Conservation (phyloP, 2,888 invertebrate genomes). For the Chorisops tibialis region DNA sequence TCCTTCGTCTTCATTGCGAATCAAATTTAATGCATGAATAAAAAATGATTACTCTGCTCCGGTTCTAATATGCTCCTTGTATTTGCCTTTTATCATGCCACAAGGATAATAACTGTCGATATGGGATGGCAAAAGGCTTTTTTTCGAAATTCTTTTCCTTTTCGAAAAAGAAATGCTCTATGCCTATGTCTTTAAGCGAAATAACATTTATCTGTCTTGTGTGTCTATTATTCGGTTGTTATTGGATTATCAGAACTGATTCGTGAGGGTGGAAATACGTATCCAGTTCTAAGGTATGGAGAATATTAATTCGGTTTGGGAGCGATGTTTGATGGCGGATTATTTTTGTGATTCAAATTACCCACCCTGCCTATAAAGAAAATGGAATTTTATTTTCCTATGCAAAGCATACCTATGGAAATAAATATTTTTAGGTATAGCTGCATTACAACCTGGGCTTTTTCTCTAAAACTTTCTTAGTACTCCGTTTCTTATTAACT, state of each 20-base stretch:
- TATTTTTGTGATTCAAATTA: neutral
- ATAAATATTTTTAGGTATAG: too few relatives aligned
- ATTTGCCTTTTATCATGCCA: neutral
- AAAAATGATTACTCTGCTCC: conserved; percentile 27
- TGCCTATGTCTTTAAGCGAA: neutral
- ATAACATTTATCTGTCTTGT: conserved; percentile 6
- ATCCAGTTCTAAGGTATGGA: neutral
- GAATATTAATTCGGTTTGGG: conserved; percentile 4
- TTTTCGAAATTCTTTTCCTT: neutral
- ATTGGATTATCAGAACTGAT: conserved; percentile 11
- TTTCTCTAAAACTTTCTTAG: too few relatives aligned
- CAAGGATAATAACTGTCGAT: neutral
- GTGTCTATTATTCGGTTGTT: conserved; percentile 15
- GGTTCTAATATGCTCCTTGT: conserved; percentile 3
- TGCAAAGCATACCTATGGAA: too few relatives aligned
- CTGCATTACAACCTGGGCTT: too few relatives aligned
- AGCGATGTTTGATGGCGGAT: too few relatives aligned
- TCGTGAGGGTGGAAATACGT: neutral
- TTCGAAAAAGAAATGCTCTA: neutral
- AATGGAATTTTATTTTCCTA: neutral
- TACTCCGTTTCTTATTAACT: too few relatives aligned
- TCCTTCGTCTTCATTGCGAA: conserved; percentile 25
- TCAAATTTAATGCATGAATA: conserved; percentile 34
- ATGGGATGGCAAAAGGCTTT: neutral
- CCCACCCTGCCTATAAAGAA: neutral